A percentile compares a stretch with the other conserved stretches of the same genome.
phyloP scores from a whole-genome alignment of 2,888 invertebrate species.

The Sceliomorpha sp. region DNA sequence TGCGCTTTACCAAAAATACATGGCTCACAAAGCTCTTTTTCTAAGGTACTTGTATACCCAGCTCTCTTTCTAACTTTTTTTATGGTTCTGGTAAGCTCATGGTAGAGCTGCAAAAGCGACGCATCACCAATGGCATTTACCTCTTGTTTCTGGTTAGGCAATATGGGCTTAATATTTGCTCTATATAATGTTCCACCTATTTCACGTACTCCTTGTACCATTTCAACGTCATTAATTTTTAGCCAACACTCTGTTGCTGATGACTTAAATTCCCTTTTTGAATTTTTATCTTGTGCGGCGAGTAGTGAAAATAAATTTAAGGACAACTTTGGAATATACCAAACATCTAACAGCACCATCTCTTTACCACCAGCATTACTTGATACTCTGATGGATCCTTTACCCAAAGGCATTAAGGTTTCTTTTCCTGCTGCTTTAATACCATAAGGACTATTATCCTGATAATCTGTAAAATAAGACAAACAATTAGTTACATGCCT shows the following conservation, averaged over 20 bases:
- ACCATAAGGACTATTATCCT: constrained; percentile 34
- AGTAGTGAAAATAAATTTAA: constrained; percentile 62
- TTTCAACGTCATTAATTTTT: constrained; percentile 26
- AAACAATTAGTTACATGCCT: constrained; percentile 61
- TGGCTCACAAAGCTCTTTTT: constrained; percentile 59
- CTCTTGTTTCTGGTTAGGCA: constrained; percentile 37
- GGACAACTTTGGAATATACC: constrained; percentile 61
- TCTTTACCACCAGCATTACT: constrained; percentile 23
- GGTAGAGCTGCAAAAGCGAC: constrained; percentile 59
- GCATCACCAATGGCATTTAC: constrained; percentile 21
- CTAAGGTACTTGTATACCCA: constrained; percentile 55
- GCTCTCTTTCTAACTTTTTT: constrained; percentile 61
- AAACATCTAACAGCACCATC: constrained; percentile 54
- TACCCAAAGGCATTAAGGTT: constrained; percentile 39
- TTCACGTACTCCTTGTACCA: constrained; percentile 51
- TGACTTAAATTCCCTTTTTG: constrained; percentile 52
- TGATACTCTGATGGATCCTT: constrained; percentile 45
- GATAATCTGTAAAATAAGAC: constrained; percentile 45
- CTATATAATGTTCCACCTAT: constrained; percentile 52
- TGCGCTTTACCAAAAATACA: constrained; percentile 64
- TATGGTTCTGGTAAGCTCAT: constrained; percentile 62
- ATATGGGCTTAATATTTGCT: constrained; percentile 54
- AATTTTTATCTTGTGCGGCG: constrained; percentile 56
- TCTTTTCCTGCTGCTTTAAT: constrained; percentile 57
- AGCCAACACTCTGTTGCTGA: constrained; percentile 51